Evolutionary conservation across 2,888 invertebrate genomes (phyloP), one percentile per base, ranked within the genome.

Genomic region (Hirtodrosophila histrioides): DNA sequence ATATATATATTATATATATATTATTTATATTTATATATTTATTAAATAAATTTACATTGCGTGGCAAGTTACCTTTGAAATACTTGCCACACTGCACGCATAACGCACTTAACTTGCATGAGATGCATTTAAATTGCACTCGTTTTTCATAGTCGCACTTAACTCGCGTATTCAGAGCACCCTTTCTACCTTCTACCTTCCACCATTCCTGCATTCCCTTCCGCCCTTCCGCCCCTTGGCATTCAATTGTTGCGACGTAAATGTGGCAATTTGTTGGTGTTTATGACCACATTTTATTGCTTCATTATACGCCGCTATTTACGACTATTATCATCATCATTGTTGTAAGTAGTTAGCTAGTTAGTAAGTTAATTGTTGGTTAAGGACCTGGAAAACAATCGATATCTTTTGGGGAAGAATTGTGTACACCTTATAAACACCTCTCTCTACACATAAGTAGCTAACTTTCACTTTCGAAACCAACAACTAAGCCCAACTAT

Each of bases 101-200:
- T 39, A 50, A 40, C 49, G 68, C 67, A 57, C 73, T 73, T 29
- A 51, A 41, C 58, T 66, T 50, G 70, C 67, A 54, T 55, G 73
- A 51, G 45, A 51, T 37, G 31, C 68, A 73, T 61, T 73, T 31
- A 51, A 51, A 73, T 33, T 40, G 68, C 74, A 73, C 62, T 41
- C 51, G 40, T 48, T 66, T 29, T 37, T 50, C 41, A 49, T 29
- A 39, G 29, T 45, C 43, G 35, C 58, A 58, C 48, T 48, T 35
- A 41, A 39, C 57, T 55, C 66, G 31, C 44, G 17, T 67, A 23
- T 56, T 51, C 50, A 58, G 12, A 33, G 35, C 57, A 57, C 27
- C 3, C 43, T 31, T 40, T 27, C n/a, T 7, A 3, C 39, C 3
- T 17, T 1, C 2, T 17, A 37, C 60, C 9, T 17, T 5, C 10